Percentiles rank a stretch among this genome's conserved stretches.
Conservation (phyloP, 2,888 invertebrate genomes). For the Criorhina ranunculi region DNA sequence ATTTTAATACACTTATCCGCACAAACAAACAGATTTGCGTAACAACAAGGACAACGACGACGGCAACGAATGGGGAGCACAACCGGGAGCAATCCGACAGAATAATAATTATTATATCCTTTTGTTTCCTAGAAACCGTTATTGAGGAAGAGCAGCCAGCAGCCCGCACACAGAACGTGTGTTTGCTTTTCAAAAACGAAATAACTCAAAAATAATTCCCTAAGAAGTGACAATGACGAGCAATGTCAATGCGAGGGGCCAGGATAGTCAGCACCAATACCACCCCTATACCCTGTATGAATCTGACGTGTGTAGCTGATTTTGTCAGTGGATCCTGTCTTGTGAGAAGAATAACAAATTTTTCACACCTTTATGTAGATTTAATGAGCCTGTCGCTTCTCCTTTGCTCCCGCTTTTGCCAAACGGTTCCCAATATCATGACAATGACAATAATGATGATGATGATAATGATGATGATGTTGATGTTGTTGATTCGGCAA, state of each 20-base stretch:
- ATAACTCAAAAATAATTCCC: constrained; percentile 54
- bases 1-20: background rate
- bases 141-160: background rate
- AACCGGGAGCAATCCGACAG: constrained; percentile 13
- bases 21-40: background rate
- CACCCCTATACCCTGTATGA: background rate
- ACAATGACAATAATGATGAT: constrained; percentile 43
- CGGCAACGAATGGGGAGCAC: background rate
- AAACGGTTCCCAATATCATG: constrained; percentile 37
- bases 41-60: background rate
- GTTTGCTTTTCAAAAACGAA: constrained; percentile 35
- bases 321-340: constrained; percentile 26
- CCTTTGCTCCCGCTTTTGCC: background rate
- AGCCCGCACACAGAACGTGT: constrained; percentile 28
- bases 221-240: constrained; percentile 51
- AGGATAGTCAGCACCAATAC: background rate
- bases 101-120: constrained; percentile 50
- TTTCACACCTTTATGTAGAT: constrained; percentile 70
- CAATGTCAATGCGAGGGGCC: constrained; percentile 19
- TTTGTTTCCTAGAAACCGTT: constrained; percentile 15
- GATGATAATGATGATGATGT: no score
- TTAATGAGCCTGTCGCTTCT: constrained; percentile 59
- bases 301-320: background rate
- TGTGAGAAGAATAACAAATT: constrained; percentile 66
- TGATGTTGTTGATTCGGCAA: no score